Percentiles rank a stretch among this genome's conserved stretches.
Evolutionary conservation across 1,140 invertebrate genomes (phyloP).

Genomic region (Anoplolepis gracilipes): DNA sequence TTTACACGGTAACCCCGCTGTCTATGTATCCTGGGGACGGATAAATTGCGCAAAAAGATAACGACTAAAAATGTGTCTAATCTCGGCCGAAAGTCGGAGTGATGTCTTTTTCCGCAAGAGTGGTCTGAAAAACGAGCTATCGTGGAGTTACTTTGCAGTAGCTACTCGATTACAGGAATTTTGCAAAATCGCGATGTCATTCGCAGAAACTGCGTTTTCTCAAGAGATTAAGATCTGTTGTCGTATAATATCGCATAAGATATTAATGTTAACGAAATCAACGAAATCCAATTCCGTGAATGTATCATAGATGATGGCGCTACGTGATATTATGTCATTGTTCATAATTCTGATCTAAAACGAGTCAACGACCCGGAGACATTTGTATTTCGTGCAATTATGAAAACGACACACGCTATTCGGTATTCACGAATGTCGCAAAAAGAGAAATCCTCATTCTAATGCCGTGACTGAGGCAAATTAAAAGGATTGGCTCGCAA

Average conservation of each 20-base stretch:
- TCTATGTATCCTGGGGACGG: background rate
- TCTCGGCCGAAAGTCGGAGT: slow-evolving; percentile 45
- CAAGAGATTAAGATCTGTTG: background rate
- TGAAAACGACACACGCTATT: slow-evolving; percentile 52
- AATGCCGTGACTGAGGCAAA: slow-evolving; percentile 47
- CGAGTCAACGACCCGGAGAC: slow-evolving; percentile 50
- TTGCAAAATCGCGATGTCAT: background rate
- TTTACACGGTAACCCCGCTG: slow-evolving; percentile 27
- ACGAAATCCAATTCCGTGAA: background rate
- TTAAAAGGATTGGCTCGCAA: slow-evolving; percentile 50
- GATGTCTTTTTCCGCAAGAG: slow-evolving; percentile 24
- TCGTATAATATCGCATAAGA: background rate
- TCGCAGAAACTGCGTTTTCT: background rate
- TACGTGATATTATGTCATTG: slow-evolving; percentile 24
- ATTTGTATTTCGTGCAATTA: slow-evolving; percentile 61
- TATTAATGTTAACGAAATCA: background rate
- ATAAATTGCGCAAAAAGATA: slow-evolving; percentile 54
- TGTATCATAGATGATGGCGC: background rate
- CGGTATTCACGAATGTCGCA: slow-evolving; percentile 47
- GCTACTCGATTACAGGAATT: background rate
- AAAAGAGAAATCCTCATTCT: slow-evolving; percentile 28
- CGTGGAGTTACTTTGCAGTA: background rate
- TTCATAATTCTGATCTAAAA: slow-evolving; percentile 49
- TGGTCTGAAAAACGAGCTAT: slow-evolving; percentile 15
- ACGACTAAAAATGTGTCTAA: slow-evolving; percentile 56